phyloP scores from a whole-genome alignment of 2,113 vertebrate genomes.

The Vulpes lagopus region DNA sequence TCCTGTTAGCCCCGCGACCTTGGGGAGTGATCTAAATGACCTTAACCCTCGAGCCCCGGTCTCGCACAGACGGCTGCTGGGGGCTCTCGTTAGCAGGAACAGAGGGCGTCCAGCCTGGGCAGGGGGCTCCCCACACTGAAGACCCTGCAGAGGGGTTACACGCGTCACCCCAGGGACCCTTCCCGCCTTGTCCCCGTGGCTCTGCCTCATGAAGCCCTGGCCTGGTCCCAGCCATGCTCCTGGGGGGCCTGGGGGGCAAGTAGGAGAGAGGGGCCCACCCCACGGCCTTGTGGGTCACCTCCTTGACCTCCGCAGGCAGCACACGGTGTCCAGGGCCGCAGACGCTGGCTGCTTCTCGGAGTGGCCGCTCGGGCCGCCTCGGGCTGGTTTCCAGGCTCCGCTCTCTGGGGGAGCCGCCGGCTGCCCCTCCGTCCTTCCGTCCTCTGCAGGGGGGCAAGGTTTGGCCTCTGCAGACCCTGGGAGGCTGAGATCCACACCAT shows the following conservation, averaged over 20 bases:
- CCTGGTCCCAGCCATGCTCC: not conserved
- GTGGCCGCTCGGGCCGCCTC: not conserved
- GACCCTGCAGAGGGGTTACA: not conserved
- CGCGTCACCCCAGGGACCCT: accelerated
- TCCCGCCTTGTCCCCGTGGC: too few species aligned
- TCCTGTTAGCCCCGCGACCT: not conserved
- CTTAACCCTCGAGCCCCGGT: not conserved
- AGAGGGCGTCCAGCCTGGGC: too few species aligned
- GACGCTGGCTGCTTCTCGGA: not conserved
- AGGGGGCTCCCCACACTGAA: too few species aligned
- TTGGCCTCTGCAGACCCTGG: too few species aligned
- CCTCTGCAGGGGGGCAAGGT: not conserved
- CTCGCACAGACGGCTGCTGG: too few species aligned
- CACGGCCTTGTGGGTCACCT: not conserved
- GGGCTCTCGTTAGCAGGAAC: too few species aligned
- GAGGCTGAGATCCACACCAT: not conserved
- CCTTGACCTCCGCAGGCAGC: not conserved
- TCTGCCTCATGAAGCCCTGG: not conserved
- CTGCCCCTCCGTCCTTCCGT: not conserved
- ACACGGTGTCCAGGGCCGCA: not conserved
- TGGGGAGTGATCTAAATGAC: not conserved
- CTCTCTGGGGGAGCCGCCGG: not conserved
- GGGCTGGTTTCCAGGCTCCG: not conserved
- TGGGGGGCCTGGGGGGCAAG: not conserved
- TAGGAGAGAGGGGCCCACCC: not conserved